Evolutionary conservation across 2,888 invertebrate species (phyloP), one percentile per base, ranked within the genome.

Genomic region (Meteorus colon): DNA sequence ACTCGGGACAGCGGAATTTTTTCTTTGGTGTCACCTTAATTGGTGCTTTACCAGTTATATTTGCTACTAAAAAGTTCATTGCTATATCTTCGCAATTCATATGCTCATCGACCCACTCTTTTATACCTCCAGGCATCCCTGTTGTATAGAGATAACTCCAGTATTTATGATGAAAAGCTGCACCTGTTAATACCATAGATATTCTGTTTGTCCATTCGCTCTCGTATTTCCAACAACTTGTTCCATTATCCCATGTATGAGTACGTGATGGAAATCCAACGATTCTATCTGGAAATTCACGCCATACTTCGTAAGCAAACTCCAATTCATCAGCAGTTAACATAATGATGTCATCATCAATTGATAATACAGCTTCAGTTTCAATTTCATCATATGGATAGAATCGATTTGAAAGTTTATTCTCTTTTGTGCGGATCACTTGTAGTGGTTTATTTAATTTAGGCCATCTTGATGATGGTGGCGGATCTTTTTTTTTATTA

Each of bases 11-110:
- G 89, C 98, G 97, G 91, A 98, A 98, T 89, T 98, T 98, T 88
- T 98, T 98, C 4, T 98, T 92, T 0, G 98, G 98, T 0, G 97
- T 95, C 81, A 95, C 95, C 91, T 97, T 97, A 74, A 98, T 97
- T 0, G 98, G 98, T 1, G 98, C 95, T 90, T 98, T 98, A 82
- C 96, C 95, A 0, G 98, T 98, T 24, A 96, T 90, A 88, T 98
- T 98, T 2, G 98, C 95, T 41, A 98, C 96, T 4, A 98, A 92
- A 90, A 98, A 98, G 90, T 98, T 98, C 97, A 98, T 98, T 0
- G 98, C 98, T 82, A 98, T 97, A 87, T 98, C 98, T 90, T 98
- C 98, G 88, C 98, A 98, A 90, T 98, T 98, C 96, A 98, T 98
- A 86, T 96, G 95, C 19, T 96, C 94, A 88, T 98, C 98, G 0